Conservation (phyloP, 1,140 invertebrate species). For the Diprion similis region DNA sequence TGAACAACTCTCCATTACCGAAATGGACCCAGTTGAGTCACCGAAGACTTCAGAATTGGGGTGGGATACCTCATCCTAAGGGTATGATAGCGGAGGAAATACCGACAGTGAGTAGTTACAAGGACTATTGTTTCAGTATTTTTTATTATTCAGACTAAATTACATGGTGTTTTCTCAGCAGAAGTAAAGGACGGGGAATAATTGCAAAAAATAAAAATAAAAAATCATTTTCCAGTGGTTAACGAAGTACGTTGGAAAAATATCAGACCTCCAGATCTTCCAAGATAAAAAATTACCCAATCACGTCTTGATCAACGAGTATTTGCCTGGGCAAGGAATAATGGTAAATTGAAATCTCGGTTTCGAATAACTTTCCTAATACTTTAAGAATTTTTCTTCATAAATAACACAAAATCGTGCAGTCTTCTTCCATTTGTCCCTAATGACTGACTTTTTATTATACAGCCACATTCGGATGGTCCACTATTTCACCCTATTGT, state of each 20-base stretch:
- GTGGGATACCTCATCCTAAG: slow-evolving; percentile 89
- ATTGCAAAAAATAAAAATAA: slow-evolving; percentile 25
- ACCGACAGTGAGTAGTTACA: slow-evolving; percentile 65
- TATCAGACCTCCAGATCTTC: slow-evolving; percentile 78
- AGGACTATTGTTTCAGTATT: background rate
- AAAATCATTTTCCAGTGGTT: slow-evolving; percentile 76
- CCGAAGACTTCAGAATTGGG: slow-evolving; percentile 95
- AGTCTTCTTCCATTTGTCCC: background rate
- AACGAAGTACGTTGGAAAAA: slow-evolving; percentile 74
- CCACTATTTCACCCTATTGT: slow-evolving; percentile 92
- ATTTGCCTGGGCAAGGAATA: slow-evolving; percentile 91
- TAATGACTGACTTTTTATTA: slow-evolving; percentile 19
- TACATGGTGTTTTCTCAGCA: too few species aligned
- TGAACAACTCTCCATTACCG: slow-evolving; percentile 86
- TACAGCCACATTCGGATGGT: slow-evolving; percentile 91
- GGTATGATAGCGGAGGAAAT: slow-evolving; percentile 94
- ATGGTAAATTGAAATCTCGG: slow-evolving; percentile 64
- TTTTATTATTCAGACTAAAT: slow-evolving; percentile 8
- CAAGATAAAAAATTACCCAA: slow-evolving; percentile 79
- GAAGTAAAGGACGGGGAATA: too few species aligned
- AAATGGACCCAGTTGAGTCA: slow-evolving; percentile 96
- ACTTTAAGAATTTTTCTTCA: background rate
- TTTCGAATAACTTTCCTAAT: slow-evolving; percentile 1
- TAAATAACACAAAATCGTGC: background rate
- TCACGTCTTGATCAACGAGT: slow-evolving; percentile 97